Conservation (phyloP, 1,140 invertebrate species). For the Lutraria rhynchaena region DNA sequence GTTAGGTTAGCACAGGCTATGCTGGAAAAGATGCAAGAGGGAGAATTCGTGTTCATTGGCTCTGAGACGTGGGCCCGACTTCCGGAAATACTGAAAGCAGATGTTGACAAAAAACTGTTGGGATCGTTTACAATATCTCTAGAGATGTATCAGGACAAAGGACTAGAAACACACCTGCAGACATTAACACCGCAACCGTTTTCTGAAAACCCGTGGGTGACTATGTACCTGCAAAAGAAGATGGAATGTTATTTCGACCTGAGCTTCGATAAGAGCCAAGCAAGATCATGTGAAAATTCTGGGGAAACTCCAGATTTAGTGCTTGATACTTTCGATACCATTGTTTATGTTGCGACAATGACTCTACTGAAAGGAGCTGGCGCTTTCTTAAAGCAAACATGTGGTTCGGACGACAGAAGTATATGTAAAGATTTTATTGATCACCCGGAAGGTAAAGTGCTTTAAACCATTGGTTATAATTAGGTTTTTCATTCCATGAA, state of each 20-base stretch:
- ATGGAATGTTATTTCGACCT: conserved; percentile 31
- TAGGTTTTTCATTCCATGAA: no score
- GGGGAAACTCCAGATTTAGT: conserved; percentile 3
- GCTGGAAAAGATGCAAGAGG: conserved; percentile 11
- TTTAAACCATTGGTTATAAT: no score
- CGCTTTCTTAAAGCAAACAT: neutral
- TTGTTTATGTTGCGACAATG: neutral
- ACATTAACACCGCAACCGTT: neutral
- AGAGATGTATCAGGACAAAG: conserved; percentile 33
- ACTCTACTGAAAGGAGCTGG: neutral
- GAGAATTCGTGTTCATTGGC: conserved; percentile 65
- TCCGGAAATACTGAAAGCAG: conserved; percentile 14
- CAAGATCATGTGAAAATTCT: neutral
- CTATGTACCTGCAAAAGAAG: conserved; percentile 22
- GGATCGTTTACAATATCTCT: conserved; percentile 56
- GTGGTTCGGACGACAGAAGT: neutral
- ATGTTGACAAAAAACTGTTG: conserved; percentile 17
- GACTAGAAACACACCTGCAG: neutral
- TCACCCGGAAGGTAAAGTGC: neutral
- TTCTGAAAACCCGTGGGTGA: conserved; percentile 29
- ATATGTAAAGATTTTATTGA: conserved; percentile 1
- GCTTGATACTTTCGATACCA: neutral
- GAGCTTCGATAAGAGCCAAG: conserved; percentile 22
- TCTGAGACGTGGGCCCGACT: conserved; percentile 61
- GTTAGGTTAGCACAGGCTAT: conserved; percentile 19